Evolutionary conservation across 2,797 vertebrate species (phyloP).

Genomic region (Lacerta bilineata): DNA sequence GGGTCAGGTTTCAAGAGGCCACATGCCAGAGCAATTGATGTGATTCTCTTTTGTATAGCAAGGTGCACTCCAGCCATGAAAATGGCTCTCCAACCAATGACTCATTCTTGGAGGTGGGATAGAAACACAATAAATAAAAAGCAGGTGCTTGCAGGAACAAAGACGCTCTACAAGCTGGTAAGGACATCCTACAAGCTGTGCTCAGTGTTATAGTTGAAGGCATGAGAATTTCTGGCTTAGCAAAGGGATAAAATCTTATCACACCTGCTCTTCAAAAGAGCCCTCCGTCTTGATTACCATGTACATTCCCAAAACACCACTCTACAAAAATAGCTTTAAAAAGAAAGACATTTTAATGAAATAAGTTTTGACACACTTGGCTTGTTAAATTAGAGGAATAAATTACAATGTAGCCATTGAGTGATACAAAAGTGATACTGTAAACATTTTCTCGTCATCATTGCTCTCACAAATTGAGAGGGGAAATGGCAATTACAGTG

Average conservation of each 20-base stretch:
- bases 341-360: constrained; percentile 61
- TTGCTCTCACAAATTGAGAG: constrained; percentile 3
- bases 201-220: background rate
- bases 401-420: constrained; percentile 51
- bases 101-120: too few relatives aligned
- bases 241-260: background rate
- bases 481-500: constrained; percentile 27
- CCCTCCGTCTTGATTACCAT: background rate
- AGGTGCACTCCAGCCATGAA: too few relatives aligned
- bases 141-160: background rate
- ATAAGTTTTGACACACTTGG: constrained; percentile 48
- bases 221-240: background rate
- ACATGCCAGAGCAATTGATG: too few relatives aligned
- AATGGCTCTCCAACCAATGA: too few relatives aligned
- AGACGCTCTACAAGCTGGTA: background rate
- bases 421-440: constrained; percentile 49
- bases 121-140: too few relatives aligned
- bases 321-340: constrained; percentile 14
- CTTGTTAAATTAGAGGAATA: constrained; percentile 59
- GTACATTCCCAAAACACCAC: background rate
- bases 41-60: too few relatives aligned
- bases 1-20: too few relatives aligned
- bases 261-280: background rate
- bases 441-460: constrained; percentile 19
- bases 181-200: background rate